Evolutionary conservation across 2,888 invertebrate species (phyloP), one percentile per base, ranked within the genome.

Genomic region (Pachliopta kotzebuea): DNA sequence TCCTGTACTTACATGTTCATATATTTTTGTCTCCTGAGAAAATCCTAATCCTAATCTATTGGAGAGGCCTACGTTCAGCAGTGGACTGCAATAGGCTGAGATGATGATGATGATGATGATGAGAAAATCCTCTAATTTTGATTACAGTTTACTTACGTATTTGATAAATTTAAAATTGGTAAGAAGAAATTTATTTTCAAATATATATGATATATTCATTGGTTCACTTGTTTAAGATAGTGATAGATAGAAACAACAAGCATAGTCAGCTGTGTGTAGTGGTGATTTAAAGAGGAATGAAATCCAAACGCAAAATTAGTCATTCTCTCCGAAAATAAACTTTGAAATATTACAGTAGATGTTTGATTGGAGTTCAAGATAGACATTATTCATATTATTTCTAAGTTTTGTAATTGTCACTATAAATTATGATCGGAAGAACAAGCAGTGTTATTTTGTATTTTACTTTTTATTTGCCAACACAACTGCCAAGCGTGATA

Each of bases 401-500:
- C n/a, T 4, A n/a, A 45, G n/a, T 45, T 18, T 18, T 45, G 45
- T 11, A n/a, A 45, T 1, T 11, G 45, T n/a, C 45, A 45, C 7
- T 18, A n/a, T 18, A 45, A 45, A 45, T n/a, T 45, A 45, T 45
- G 20, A 31, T 31, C 17, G 4, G 20, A n/a, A 56, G 45, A 45
- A 18, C n/a, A n/a, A n/a, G n/a, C 6, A 45, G n/a, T 2, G 4
- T 45, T 45, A 45, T 45, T n/a, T 45, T n/a, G 18, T 45, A 45
- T 45, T n/a, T 45, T n/a, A 11, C 37, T 45, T 45, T 45, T 45
- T 8, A n/a, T 45, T 45, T 45, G 18, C 45, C 45, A 45, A 7
- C 45, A 45, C 45, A n/a, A 45, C 4, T 45, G 45, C n/a, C 45
- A 45, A 45, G 45, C 45, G 45, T 45, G n/a, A 45, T 45, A 45